Conservation (phyloP, 2,888 invertebrate genomes). For the Drosophila neotestacea region DNA sequence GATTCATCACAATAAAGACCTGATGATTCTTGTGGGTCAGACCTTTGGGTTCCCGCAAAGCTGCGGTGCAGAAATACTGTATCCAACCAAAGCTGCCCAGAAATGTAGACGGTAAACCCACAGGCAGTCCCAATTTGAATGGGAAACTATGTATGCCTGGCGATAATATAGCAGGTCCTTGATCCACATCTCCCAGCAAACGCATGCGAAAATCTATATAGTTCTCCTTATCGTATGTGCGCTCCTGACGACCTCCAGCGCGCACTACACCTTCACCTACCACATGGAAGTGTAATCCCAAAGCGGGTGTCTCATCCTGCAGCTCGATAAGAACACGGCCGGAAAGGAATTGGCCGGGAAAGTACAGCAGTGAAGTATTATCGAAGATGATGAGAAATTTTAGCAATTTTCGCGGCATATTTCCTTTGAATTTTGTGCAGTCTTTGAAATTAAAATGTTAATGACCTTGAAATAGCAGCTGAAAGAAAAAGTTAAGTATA, state of each 20-base stretch:
- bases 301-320: constrained; percentile 96
- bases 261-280: constrained; percentile 97
- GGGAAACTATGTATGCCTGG: constrained; percentile 98
- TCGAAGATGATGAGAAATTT: constrained; percentile 97
- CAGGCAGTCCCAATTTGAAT: constrained; percentile 95
- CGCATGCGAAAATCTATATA: constrained; percentile 98
- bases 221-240: constrained; percentile 95
- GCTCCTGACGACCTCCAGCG: constrained; percentile 91
- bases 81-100: constrained; percentile 98
- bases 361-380: constrained; percentile 96
- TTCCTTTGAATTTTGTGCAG: neutral
- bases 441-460: neutral
- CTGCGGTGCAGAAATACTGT: constrained; percentile 96
- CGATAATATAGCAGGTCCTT: constrained; percentile 93
- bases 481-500: neutral
- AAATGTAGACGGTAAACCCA: constrained; percentile 96
- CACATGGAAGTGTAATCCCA: constrained; percentile 96
- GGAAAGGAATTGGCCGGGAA: constrained; percentile 96
- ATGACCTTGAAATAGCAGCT: constrained; percentile 2
- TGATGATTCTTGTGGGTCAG: constrained; percentile 97
- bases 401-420: constrained; percentile 94
- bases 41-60: constrained; percentile 92
- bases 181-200: constrained; percentile 94
- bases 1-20: constrained; percentile 98
- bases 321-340: constrained; percentile 96